phyloP scores from a whole-genome alignment of 35 echinoderm and acorn worm genomes.

The Lytechinus pictus region DNA sequence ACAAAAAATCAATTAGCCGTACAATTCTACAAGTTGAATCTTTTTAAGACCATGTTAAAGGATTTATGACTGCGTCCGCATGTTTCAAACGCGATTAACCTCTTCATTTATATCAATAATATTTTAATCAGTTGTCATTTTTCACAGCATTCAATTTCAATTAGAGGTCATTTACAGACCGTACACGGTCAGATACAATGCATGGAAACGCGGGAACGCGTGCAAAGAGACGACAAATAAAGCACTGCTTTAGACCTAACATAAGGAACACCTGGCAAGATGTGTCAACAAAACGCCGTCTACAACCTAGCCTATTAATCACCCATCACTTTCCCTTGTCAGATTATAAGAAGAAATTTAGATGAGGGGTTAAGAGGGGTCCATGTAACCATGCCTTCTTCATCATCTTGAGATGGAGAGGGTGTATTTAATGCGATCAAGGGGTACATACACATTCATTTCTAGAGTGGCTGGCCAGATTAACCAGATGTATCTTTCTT shows the following conservation, averaged over 20 bases:
- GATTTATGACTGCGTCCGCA: too few relatives aligned
- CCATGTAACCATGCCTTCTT: not conserved
- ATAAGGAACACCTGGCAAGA: slow-evolving; percentile 29
- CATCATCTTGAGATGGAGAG: not conserved
- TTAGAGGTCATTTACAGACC: not conserved
- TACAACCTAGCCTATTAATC: not conserved
- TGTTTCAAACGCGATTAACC: not conserved
- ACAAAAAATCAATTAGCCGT: too few relatives aligned
- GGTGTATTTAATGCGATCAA: not conserved
- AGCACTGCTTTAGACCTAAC: not conserved
- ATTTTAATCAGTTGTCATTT: not conserved
- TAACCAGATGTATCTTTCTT: not conserved
- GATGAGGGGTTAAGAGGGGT: not conserved
- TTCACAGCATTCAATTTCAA: not conserved
- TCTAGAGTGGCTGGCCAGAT: not conserved
- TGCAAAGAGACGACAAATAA: not conserved
- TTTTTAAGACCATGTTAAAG: too few relatives aligned
- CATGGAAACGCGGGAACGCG: slow-evolving; percentile 6
- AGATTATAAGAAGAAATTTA: not conserved
- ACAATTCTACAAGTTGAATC: too few relatives aligned
- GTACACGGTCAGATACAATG: not conserved
- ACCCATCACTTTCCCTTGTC: not conserved
- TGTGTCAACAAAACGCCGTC: not conserved
- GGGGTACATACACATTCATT: not conserved
- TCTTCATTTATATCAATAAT: not conserved